phyloP scores from a whole-genome alignment of 2,113 vertebrate genomes.

The Platysteira castanea region DNA sequence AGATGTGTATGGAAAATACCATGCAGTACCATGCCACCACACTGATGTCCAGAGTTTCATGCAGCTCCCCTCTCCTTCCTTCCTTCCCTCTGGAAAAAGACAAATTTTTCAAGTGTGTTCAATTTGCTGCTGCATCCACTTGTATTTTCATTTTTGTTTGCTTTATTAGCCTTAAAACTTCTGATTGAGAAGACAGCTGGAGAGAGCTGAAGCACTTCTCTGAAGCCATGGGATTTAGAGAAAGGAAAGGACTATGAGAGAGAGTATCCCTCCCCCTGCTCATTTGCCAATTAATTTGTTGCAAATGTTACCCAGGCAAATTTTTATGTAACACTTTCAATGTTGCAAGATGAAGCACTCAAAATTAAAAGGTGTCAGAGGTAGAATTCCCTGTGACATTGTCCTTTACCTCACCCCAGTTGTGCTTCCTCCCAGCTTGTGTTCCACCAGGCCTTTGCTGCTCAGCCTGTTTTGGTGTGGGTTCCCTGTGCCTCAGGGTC shows the following conservation, averaged over 20 bases:
- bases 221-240: background rate
- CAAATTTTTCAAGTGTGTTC: background rate
- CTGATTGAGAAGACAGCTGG: background rate
- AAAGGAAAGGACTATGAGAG: background rate
- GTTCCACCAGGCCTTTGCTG: background rate
- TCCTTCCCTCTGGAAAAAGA: background rate
- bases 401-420: background rate
- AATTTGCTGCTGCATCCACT: background rate
- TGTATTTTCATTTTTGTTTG: background rate
- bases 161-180: background rate
- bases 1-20: background rate
- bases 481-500: background rate
- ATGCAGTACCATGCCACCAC: background rate
- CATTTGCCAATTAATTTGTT: background rate
- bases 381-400: background rate
- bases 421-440: background rate
- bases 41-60: background rate
- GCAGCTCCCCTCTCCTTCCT: background rate
- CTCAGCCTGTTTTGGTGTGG: background rate
- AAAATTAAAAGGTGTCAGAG: background rate
- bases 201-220: background rate
- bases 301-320: background rate
- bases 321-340: background rate
- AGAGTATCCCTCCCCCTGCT: background rate
- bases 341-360: background rate